Percentiles rank a stretch among this genome's conserved stretches.
Evolutionary conservation across 2,113 vertebrate genomes (phyloP).

Genomic region (Gallinago media): DNA sequence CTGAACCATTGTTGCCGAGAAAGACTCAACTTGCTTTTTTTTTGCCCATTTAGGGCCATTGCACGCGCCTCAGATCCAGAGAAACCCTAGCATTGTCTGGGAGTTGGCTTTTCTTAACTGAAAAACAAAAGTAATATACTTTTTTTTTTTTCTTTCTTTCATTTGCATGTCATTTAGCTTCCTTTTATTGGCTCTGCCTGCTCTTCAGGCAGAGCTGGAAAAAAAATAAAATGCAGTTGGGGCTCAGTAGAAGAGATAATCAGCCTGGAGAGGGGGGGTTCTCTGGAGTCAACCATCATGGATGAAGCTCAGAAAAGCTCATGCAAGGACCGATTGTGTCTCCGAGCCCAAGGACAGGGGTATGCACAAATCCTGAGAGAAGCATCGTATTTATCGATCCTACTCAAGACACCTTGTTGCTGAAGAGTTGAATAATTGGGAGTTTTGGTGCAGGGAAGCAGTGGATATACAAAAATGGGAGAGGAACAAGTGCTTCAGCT

Average conservation of each 20-base stretch:
- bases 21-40: background rate
- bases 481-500: background rate
- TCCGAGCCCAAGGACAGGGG: background rate
- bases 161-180: constrained; percentile 5
- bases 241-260: constrained; percentile 9
- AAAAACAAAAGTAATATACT: constrained; percentile 43
- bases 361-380: rapidly evolving
- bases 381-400: background rate
- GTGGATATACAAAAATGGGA: background rate
- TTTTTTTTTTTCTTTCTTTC: background rate
- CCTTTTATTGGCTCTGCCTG: constrained; percentile 11
- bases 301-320: background rate
- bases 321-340: background rate
- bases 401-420: background rate
- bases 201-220: background rate
- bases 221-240: background rate
- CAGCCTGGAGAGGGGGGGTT: background rate
- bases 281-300: background rate
- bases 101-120: constrained; percentile 46
- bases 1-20: background rate
- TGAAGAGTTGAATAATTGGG: background rate
- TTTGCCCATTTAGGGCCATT: constrained; percentile 24
- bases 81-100: constrained; percentile 10
- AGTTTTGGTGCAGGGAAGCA: background rate
- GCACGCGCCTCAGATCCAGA: background rate